Percentiles rank a stretch among this genome's conserved stretches.
Conservation (phyloP, 2,888 invertebrate genomes). For the Ochlodes sylvanus region DNA sequence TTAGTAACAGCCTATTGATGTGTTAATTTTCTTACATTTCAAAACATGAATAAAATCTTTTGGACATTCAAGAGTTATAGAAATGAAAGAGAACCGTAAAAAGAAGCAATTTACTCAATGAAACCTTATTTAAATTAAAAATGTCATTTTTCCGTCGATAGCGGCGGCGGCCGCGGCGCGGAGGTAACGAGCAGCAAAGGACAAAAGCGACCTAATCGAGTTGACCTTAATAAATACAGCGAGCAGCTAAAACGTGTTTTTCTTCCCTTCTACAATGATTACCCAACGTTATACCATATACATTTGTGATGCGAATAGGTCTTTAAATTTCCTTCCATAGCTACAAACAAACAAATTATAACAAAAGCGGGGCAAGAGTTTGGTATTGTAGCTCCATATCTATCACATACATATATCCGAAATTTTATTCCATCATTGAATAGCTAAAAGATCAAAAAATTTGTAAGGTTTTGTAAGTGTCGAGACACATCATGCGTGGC, state of each 20-base stretch:
- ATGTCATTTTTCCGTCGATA: conserved; percentile 2
- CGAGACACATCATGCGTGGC: too few species aligned
- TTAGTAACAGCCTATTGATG: too few species aligned
- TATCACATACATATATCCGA: too few species aligned
- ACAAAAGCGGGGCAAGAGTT: neutral
- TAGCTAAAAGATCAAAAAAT: neutral
- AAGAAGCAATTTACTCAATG: neutral
- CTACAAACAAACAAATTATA: neutral
- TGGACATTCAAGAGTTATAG: too few species aligned
- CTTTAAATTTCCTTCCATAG: too few species aligned
- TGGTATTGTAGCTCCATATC: neutral
- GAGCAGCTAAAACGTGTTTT: neutral
- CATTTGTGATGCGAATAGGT: neutral
- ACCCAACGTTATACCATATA: neutral
- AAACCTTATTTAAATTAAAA: conserved; percentile 10
- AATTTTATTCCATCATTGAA: too few species aligned
- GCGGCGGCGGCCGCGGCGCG: neutral
- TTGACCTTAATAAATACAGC: neutral
- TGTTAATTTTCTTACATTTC: too few species aligned
- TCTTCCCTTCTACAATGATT: neutral
- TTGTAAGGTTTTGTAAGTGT: too few species aligned
- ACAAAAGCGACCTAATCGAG: neutral
- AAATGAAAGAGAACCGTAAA: neutral
- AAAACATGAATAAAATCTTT: too few species aligned
- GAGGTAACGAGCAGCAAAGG: neutral